Conservation (phyloP, 2,113 vertebrate genomes). For the Rhombomys opimus region DNA sequence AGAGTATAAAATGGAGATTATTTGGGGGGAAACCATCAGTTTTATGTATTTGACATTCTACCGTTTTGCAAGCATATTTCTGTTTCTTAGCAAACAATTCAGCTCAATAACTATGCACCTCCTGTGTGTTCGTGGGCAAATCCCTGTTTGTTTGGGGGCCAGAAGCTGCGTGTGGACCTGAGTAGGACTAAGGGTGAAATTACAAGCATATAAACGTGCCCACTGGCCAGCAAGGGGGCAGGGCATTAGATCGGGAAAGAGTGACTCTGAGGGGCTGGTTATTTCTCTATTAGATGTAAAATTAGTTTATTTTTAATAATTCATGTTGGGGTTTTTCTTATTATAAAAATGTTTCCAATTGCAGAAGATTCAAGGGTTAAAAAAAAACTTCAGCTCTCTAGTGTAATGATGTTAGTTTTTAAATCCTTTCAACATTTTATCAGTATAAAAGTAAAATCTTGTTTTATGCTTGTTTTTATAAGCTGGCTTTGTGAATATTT, state of each 20-base stretch:
- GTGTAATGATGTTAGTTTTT: constrained; percentile 49
- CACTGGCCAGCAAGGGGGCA: not conserved
- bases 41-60: constrained; percentile 15
- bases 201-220: not conserved
- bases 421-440: constrained; percentile 5
- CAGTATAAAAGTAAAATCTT: not conserved
- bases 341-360: constrained; percentile 45
- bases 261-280: not conserved
- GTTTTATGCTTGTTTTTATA: not conserved
- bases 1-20: constrained; percentile 29
- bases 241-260: not conserved
- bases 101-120: constrained; percentile 20
- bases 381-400: not conserved
- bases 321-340: not conserved
- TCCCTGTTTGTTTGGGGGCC: not conserved
- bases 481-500: constrained; percentile 20
- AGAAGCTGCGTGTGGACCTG: not conserved
- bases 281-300: not conserved
- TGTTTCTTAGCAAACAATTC: constrained; percentile 18
- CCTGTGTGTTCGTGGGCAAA: not conserved
- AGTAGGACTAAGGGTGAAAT: not conserved
- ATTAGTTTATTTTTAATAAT: constrained; percentile 33
- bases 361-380: not conserved
- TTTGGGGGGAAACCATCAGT: constrained; percentile 9
- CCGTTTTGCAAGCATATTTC: not conserved